Evolutionary conservation across 2,888 invertebrate species (phyloP), one percentile per base, ranked within the genome.

Genomic region (Epistrophella euchroma): DNA sequence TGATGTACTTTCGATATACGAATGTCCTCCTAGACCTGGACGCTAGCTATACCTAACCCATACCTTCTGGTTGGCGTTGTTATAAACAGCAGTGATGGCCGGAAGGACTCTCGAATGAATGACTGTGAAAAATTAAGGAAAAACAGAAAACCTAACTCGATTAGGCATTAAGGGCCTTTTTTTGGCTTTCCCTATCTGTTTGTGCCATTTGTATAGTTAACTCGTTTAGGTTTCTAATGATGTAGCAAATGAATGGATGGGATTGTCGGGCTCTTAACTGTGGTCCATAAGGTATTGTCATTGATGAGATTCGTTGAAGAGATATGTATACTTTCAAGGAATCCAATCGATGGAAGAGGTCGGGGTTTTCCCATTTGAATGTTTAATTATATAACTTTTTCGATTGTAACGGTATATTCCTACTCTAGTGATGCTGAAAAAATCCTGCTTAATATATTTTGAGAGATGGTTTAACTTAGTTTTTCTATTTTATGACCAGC

Each of bases 141-240:
- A 76, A 82, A 73, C 62, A 64, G 77, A 78, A 84, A 77, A 77
- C 58, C 86, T 86, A 86, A 86, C 78, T 86, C 82, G 86, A 86
- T 86, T 86, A 82, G 82, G 66, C 82, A 72, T 81, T 85, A 85
- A 85, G 81, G 76, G 56, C 66, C 35, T 47, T 64, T 28, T 68
- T 62, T 45, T 35, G 66, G 66, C 19, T 62, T 43, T 70, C 25
- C 25, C 22, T 37, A 50, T 37, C 58, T 66, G 56, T 71, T 58
- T 71, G 32, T 35, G 68, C 25, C 80, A 55, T 72, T 71, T 70
- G 60, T 60, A 52, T 75, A 40, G 76, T 62, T 80, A 85, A 85
- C 80, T 85, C 73, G 80, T 68, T 85, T 80, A 76, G 68, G 55
- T 70, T 60, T 52, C 35, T 28, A 40, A 60, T 75, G 64, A 66